Evolutionary conservation across 2,888 invertebrate species (phyloP).

Genomic region (Abrostola tripartita): DNA sequence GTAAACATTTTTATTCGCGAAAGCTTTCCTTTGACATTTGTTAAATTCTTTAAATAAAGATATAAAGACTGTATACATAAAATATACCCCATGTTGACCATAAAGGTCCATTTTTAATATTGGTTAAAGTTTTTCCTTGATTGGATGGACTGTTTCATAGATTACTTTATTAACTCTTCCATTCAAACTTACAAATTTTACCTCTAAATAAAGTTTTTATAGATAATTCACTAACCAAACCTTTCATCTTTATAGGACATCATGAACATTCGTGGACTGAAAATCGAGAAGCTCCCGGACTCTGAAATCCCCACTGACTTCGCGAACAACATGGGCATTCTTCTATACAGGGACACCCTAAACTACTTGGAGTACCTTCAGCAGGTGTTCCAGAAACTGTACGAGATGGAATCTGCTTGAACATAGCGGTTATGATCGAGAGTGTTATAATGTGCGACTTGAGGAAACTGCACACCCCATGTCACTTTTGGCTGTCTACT

Average conservation of each 20-base stretch:
- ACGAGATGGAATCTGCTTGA: constrained; percentile 66
- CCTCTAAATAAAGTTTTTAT: background rate
- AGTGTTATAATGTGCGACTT: constrained; percentile 57
- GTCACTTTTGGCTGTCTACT: constrained; percentile 57
- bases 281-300: constrained; percentile 69
- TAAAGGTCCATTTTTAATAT: too few species aligned
- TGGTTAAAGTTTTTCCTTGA: too few species aligned
- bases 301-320: constrained; percentile 71
- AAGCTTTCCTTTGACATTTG: background rate
- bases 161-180: too few species aligned
- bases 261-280: constrained; percentile 74
- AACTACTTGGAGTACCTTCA: constrained; percentile 79
- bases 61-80: background rate
- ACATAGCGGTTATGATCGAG: constrained; percentile 60
- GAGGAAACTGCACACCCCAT: constrained; percentile 48
- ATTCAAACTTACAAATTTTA: too few species aligned
- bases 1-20: constrained; percentile 55
- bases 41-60: background rate
- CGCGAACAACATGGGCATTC: constrained; percentile 65
- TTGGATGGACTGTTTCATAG: too few species aligned
- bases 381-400: constrained; percentile 76
- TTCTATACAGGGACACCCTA: constrained; percentile 79
- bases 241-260: constrained; percentile 72
- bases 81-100: too few species aligned
- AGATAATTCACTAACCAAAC: constrained; percentile 8